These are phyloP conservation scores for Sicus ferrugineus DNA, from an alignment of 2,888 invertebrate species.

Conservation along the genomic window DNA sequence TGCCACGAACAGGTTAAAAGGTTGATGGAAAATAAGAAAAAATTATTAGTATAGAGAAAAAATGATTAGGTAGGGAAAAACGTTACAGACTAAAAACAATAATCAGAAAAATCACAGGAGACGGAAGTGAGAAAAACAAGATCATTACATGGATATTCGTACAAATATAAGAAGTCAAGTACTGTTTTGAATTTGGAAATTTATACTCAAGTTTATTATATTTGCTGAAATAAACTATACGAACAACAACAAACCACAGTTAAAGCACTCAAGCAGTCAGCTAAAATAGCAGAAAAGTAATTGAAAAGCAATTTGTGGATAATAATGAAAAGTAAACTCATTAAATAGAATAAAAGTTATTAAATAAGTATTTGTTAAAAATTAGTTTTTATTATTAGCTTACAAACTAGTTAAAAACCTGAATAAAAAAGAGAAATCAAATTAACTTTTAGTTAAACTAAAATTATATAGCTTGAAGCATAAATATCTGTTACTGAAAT, in stretches of 20 bases:
- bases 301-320: background rate
- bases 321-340: background rate
- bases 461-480: too few relatives aligned
- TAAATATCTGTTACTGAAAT: too few relatives aligned
- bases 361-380: too few relatives aligned
- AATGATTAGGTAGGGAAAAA: background rate
- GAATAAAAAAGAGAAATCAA: too few relatives aligned
- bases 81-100: too few relatives aligned
- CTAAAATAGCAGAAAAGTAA: constrained; percentile 5
- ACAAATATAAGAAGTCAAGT: too few relatives aligned
- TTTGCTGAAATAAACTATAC: background rate
- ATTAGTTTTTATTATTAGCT: too few relatives aligned
- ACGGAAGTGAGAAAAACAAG: background rate
- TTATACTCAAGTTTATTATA: background rate
- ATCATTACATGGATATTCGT: too few relatives aligned
- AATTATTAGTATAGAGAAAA: background rate
- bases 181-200: constrained; percentile 3
- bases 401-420: too few relatives aligned
- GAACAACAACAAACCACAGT: constrained; percentile 22
- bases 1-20: background rate
- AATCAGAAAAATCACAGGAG: too few relatives aligned
- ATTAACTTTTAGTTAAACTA: too few relatives aligned
- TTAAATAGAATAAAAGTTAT: too few relatives aligned
- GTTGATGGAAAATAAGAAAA: background rate
- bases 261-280: constrained; percentile 12